These are phyloP conservation scores for Brassicogethes aeneus DNA, from an alignment of 2,888 invertebrate species.

Conservation along the genomic window DNA sequence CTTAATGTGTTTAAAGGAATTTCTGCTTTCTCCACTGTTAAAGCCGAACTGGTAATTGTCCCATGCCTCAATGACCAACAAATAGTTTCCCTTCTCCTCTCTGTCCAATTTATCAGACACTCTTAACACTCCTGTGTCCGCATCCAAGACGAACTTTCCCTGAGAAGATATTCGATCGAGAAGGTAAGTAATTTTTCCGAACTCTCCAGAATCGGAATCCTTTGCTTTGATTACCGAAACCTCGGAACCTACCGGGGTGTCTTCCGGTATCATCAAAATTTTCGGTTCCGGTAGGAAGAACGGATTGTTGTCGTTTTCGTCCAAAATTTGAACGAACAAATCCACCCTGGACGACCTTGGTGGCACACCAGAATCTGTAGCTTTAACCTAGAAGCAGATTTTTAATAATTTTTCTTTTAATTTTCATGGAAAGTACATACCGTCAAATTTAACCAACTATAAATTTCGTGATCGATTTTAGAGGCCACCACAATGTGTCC, in stretches of 20 bases:
- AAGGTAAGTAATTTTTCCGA: conserved; percentile 79
- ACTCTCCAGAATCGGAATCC: conserved; percentile 81
- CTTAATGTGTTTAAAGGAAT: conserved; percentile 86
- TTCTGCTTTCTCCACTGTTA: conserved; percentile 78
- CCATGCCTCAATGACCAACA: conserved; percentile 83
- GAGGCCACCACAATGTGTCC: conserved; percentile 78
- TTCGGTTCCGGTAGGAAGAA: conserved; percentile 63
- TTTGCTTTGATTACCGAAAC: conserved; percentile 64
- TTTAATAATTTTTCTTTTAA: too few species aligned
- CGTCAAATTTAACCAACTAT: conserved; percentile 82
- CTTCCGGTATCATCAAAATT: conserved; percentile 61
- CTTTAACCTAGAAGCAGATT: conserved; percentile 46
- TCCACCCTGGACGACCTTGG: conserved; percentile 55
- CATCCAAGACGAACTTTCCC: conserved; percentile 78
- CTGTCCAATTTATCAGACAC: conserved; percentile 73
- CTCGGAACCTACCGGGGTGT: conserved; percentile 63
- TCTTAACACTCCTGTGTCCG: conserved; percentile 72
- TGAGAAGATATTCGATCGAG: conserved; percentile 75
- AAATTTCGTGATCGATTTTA: conserved; percentile 75
- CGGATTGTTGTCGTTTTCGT: conserved; percentile 91
- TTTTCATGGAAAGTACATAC: too few species aligned
- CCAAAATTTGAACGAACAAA: conserved; percentile 64
- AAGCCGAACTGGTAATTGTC: conserved; percentile 90
- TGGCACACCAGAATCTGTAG: conserved; percentile 75
- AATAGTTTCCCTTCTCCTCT: conserved; percentile 65